Percentiles rank a stretch among this genome's conserved stretches.
phyloP scores from a whole-genome alignment of 2,888 invertebrate genomes.

The Anagyrus pseudococci region DNA sequence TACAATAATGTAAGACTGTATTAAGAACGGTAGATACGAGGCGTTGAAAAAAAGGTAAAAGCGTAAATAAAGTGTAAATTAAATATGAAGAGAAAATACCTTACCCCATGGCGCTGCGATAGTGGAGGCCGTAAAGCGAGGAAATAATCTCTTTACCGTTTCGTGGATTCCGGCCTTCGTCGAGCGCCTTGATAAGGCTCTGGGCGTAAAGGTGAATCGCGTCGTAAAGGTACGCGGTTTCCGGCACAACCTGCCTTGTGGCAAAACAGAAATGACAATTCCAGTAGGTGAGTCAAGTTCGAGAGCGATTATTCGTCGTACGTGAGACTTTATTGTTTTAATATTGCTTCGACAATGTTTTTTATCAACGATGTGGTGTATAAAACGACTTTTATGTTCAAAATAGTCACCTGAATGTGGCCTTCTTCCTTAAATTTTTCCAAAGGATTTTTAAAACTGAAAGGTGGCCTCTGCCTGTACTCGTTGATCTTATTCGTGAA shows the following conservation, averaged over 20 bases:
- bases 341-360: too few relatives aligned
- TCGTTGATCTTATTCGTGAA: slow-evolving; percentile 81
- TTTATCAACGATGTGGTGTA: too few relatives aligned
- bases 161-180: slow-evolving; percentile 71
- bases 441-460: slow-evolving; percentile 85
- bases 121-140: slow-evolving; percentile 78
- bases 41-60: slow-evolving; percentile 14
- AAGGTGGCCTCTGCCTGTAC: slow-evolving; percentile 85
- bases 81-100: slow-evolving; percentile 27
- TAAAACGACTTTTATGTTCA: neutral
- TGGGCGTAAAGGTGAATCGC: slow-evolving; percentile 91
- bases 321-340: slow-evolving; percentile 3
- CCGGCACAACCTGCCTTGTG: slow-evolving; percentile 76
- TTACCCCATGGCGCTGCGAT: slow-evolving; percentile 86
- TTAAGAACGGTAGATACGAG: neutral
- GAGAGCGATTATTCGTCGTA: too few relatives aligned
- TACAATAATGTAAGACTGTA: too few relatives aligned
- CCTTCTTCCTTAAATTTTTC: slow-evolving; percentile 43
- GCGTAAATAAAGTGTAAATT: slow-evolving; percentile 18
- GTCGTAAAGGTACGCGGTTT: slow-evolving; percentile 93
- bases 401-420: slow-evolving; percentile 34
- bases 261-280: slow-evolving; percentile 43
- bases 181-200: slow-evolving; percentile 76
- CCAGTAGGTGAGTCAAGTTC: slow-evolving; percentile 32
- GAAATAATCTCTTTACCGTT: slow-evolving; percentile 86